A percentile compares a stretch with the other conserved stretches of the same genome.
These are phyloP conservation scores for Galeruca laticollis DNA, from an alignment of 2,888 invertebrate species.

Conservation along the genomic window DNA sequence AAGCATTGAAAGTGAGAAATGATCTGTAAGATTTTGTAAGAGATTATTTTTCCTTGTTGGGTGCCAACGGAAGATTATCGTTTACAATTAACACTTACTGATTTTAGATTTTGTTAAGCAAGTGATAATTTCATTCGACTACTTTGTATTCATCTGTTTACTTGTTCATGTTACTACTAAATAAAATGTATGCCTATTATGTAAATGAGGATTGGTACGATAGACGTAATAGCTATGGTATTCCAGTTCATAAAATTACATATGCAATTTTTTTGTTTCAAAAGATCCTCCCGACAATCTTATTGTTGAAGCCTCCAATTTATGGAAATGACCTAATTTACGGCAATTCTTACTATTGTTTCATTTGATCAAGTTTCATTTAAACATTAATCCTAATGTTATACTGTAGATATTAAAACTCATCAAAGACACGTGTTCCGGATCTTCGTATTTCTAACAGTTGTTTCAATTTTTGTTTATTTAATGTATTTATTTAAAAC, in stretches of 20 bases:
- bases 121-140: conserved; percentile 19
- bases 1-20: not conserved
- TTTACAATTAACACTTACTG: conserved; percentile 23
- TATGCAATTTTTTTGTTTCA: too few species aligned
- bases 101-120: conserved; percentile 18
- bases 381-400: too few species aligned
- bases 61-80: conserved; percentile 28
- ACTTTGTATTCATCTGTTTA: conserved; percentile 15
- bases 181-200: not conserved
- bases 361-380: too few species aligned
- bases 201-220: not conserved
- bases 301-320: too few species aligned
- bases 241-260: too few species aligned
- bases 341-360: too few species aligned
- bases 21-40: not conserved
- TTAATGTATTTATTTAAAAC: not conserved
- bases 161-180: not conserved
- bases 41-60: conserved; percentile 22
- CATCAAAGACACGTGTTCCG: not conserved
- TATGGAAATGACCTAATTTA: too few species aligned
- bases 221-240: not conserved
- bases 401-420: not conserved
- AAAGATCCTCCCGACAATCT: too few species aligned
- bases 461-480: not conserved
- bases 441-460: not conserved